Percentiles rank a stretch among this genome's conserved stretches.
phyloP scores from a whole-genome alignment of 2,888 invertebrate species.

The Cepaea hortensis region DNA sequence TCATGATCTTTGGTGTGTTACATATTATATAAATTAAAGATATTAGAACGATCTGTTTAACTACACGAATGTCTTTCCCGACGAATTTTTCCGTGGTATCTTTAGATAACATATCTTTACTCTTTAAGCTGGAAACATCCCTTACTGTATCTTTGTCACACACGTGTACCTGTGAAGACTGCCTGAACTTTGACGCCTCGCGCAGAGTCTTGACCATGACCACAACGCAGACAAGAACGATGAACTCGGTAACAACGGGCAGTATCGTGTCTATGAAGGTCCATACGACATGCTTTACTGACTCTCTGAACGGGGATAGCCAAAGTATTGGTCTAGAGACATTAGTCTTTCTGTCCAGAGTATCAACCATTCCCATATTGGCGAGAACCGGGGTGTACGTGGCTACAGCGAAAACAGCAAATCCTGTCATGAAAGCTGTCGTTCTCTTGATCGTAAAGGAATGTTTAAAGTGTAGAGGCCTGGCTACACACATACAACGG shows the following conservation, averaged over 20 bases:
- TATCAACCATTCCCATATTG: neutral
- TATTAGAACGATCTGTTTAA: no score
- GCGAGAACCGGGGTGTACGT: slow-evolving; percentile 16
- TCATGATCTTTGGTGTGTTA: no score
- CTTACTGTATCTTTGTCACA: no score
- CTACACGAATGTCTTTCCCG: no score
- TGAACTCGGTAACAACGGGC: neutral
- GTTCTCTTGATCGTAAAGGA: neutral
- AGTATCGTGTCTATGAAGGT: neutral
- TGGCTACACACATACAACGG: no score
- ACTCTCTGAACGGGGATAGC: neutral
- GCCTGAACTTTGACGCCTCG: neutral
- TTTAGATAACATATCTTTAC: no score
- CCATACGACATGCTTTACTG: neutral
- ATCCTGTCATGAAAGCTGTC: neutral
- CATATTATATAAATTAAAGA: no score
- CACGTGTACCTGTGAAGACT: neutral
- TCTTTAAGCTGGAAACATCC: no score
- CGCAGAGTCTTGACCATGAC: neutral
- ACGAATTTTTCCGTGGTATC: no score
- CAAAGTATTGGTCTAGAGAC: neutral
- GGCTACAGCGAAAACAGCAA: neutral
- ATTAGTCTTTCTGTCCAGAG: neutral
- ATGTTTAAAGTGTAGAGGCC: no score
- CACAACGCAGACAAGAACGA: neutral